Evolutionary conservation across 2,888 invertebrate genomes (phyloP), one percentile per base, ranked within the genome.

Genomic region (Coenonympha arcania): DNA sequence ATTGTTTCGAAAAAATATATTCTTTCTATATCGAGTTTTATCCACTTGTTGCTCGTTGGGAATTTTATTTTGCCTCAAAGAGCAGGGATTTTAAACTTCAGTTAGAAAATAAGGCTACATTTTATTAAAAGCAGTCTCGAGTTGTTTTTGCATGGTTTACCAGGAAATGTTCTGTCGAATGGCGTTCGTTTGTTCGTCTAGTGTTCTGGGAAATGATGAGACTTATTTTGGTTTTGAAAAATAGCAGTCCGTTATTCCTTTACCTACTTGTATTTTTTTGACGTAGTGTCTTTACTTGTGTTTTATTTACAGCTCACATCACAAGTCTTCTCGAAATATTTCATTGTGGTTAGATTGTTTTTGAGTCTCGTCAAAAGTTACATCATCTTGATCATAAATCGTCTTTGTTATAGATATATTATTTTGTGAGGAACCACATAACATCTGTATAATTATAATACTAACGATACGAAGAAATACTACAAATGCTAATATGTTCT

Each of bases 1-100:
- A 55, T 57, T 59, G 50, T 55, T 52, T 43, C 34, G 40, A 52
- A 54, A 52, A 55, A 54, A 5, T 48, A 54, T 54, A 52, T 57
- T 48, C 50, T 52, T n/a, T 48, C 47, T 26, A 30, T 56, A 50
- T 50, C 41, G 40, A 50, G 28, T 52, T 40, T 37, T 52, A 51
- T 59, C 52, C 42, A 55, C 54, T 59, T 54, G 52, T 57, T 57
- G 49, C 48, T 49, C 40, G 49, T 39, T 46, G 49, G 22, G 46
- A 46, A 54, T 48, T 48, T 43, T 42, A 52, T 51, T 45, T 47
- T 18, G 30, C 33, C 36, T 51, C 43, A 34, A 36, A 16, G 36
- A 26, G 45, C 30, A 49, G 19, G 41, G 33, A n/a, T 41, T 49
- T 49, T 34, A 31, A 42, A 34, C 22, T 39, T 43, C 13, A 19